Evolutionary conservation across 2,797 vertebrate genomes (phyloP).

Genomic region (Enteromius trimaculatus): DNA sequence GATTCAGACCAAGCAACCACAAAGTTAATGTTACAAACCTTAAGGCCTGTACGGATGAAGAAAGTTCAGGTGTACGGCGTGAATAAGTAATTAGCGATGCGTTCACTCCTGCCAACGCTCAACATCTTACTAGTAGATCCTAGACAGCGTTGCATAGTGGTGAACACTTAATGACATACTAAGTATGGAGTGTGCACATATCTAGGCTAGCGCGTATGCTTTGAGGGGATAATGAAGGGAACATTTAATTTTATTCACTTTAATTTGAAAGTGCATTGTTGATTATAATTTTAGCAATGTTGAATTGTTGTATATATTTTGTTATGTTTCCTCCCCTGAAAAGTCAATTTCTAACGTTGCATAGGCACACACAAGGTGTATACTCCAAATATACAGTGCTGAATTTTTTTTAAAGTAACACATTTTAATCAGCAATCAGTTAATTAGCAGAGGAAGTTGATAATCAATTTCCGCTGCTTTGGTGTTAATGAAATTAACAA

Average conservation of each 20-base stretch:
- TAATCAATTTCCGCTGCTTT: too few species aligned
- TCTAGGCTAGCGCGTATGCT: too few species aligned
- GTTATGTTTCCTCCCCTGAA: too few species aligned
- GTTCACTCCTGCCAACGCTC: not conserved
- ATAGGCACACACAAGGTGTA: too few species aligned
- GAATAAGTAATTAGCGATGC: conserved; percentile 5
- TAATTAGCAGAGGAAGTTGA: too few species aligned
- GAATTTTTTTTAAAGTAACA: too few species aligned
- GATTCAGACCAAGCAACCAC: not conserved
- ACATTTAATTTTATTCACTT: not conserved
- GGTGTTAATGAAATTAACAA: too few species aligned
- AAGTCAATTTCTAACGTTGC: too few species aligned
- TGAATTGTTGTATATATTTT: not conserved
- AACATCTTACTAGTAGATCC: not conserved
- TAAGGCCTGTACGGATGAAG: not conserved
- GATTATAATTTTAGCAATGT: not conserved
- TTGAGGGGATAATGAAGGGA: not conserved
- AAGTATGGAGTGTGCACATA: not conserved
- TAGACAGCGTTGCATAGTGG: not conserved
- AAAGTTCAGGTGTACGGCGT: conserved; percentile 1
- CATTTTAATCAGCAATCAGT: too few species aligned
- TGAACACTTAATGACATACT: too few species aligned
- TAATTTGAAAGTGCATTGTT: not conserved
- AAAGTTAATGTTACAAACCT: conserved; percentile 10
- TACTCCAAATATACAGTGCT: too few species aligned